Percentiles rank a stretch among this genome's conserved stretches.
phyloP scores from a whole-genome alignment of 1,140 invertebrate species.

The Aphaenogaster rudis region DNA sequence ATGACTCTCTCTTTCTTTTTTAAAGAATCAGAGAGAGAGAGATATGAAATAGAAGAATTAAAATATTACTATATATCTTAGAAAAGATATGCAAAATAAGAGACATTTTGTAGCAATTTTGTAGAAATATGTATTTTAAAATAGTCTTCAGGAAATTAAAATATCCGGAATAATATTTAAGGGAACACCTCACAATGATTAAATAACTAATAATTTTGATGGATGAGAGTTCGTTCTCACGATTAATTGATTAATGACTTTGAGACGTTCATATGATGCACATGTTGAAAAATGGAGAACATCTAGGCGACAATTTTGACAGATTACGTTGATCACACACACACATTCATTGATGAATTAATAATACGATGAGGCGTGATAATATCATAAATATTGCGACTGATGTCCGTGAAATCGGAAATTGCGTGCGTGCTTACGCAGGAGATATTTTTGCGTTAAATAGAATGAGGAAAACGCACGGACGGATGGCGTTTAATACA shows the following conservation, averaged over 20 bases:
- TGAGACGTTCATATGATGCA: not conserved
- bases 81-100: not conserved
- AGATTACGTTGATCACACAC: not conserved
- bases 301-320: not conserved
- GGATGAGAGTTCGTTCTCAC: not conserved
- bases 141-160: not conserved
- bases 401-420: not conserved
- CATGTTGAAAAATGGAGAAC: not conserved
- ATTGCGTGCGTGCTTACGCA: not conserved
- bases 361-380: not conserved
- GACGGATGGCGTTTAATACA: conserved; percentile 1
- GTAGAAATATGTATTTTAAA: not conserved
- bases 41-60: conserved; percentile 34
- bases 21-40: not conserved
- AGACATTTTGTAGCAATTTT: not conserved
- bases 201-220: not conserved
- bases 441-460: conserved; percentile 24
- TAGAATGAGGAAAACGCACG: conserved; percentile 24
- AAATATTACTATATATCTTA: not conserved
- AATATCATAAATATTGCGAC: conserved; percentile 2
- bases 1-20: not conserved
- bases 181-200: not conserved
- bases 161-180: not conserved
- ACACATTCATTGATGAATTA: conserved; percentile 2
- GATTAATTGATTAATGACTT: not conserved